Base-by-base conservation (phyloP, 1,140 invertebrate genomes). In the Trichomalopsis sarcophagae region DNA sequence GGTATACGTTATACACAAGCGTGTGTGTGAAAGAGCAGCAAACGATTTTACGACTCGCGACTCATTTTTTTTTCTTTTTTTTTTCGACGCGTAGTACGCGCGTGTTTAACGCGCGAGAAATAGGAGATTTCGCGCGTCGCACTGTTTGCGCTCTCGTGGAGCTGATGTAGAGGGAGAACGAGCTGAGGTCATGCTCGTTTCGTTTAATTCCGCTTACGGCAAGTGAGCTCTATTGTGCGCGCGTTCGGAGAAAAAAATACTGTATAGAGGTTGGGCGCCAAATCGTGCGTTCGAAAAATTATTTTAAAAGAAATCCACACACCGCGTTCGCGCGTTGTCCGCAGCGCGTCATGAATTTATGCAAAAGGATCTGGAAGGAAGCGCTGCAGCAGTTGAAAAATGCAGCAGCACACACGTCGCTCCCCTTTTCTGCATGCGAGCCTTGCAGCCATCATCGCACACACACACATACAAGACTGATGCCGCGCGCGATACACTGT, bases 361-460 rank as follows among this genome's bases (percentile, higher is more conserved):
- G 73, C 73, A 21, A 75, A 27, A 75, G 17, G 73, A 75, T 36
- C 30, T 33, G 3, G 36, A 75, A 75, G 73, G 73, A 75, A 75
- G 73, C 27, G 73, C 36, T 62, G 47, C 47, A 14, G 21, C 55
- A 40, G 30, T 36, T 84, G 78, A 86, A 40, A 76, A 76, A 68
- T 23, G 23, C 40, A 27, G 40, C 81, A 69, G n/a, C 17, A 21
- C 17, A 21, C 33, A 80, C 36, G 78, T 75, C 84, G 33, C 78
- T 84, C 62, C 81, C 40, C 81, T 81, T 87, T 84, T 77, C 47
- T 79, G 86, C 84, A 87, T 86, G 81, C 84, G 79, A 87, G 76
- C 82, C 84, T 75, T 30, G 73, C 36, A 30, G 21, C 11, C 27
- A 66, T 71, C 69, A 30, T 27, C 68, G 33, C 11, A 7, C 27